Evolutionary conservation across 2,797 vertebrate genomes (phyloP).

Genomic region (Cygnus olor): DNA sequence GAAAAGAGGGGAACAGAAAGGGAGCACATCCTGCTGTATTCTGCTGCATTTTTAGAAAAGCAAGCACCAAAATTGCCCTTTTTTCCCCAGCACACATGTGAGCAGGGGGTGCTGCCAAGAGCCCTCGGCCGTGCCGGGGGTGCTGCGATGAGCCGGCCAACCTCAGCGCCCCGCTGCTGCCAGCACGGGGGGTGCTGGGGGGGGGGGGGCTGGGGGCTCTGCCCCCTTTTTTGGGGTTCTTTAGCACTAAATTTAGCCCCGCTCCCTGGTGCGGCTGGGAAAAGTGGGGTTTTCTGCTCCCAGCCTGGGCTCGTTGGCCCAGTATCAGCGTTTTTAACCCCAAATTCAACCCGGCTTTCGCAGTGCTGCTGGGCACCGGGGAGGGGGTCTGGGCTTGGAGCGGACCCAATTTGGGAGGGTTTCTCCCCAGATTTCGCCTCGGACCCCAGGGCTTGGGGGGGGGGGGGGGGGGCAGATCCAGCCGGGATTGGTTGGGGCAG

Average conservation of each 20-base stretch:
- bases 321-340: neutral
- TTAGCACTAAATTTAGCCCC: neutral
- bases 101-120: too few relatives aligned
- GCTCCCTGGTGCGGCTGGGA: too few relatives aligned
- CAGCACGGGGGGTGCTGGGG: too few relatives aligned
- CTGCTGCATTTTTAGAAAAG: neutral
- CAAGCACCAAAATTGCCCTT: too few relatives aligned
- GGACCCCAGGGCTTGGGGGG: neutral
- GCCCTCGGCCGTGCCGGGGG: too few relatives aligned
- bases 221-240: neutral
- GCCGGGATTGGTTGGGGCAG: neutral
- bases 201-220: too few relatives aligned
- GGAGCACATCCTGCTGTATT: neutral
- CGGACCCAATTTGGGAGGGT: neutral
- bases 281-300: neutral
- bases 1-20: neutral
- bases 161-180: too few relatives aligned
- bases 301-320: too few relatives aligned
- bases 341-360: neutral
- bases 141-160: neutral
- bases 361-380: neutral
- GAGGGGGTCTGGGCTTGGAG: neutral
- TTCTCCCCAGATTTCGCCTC: neutral
- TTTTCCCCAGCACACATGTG: too few relatives aligned
- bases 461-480: too few relatives aligned